Base-by-base conservation (phyloP, 37 sponge, comb jelly and placozoan genomes). In the Aplysina aerophoba region DNA sequence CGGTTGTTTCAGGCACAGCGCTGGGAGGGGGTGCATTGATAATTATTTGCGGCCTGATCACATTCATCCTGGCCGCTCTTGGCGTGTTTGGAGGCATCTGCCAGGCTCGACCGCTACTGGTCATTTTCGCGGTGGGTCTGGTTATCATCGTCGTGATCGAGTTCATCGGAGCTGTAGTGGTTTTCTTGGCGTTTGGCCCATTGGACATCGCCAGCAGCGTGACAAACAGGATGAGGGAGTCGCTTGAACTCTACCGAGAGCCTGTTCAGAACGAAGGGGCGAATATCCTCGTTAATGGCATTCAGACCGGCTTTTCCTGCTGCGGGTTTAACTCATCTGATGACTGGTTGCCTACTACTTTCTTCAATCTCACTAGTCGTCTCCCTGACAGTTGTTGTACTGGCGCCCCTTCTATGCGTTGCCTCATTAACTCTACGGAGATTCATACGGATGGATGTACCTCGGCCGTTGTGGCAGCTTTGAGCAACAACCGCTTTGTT, bases 91-190 rank as follows among this genome's bases (percentile, higher is more conserved):
- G 78, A 25, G 78, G 25, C 1, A 39, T 75, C 13, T 75, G 33
- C 54, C 78, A 75, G 40, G 38, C 37, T 3, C 13, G 78, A 36
- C 78, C 78, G n/a, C 25, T 75, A 3, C 38, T 75, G 50, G 50
- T 75, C 53, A 75, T 75, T 75, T 75, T 75, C 53, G 78, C 50
- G 25, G 37, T 75, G 16, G 21, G 41, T 75, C 53, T 75, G 24
- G 11, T 41, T 2, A 8, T 75, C 3, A 36, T 75, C 14, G 78
- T 75, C 11, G 22, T 75, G 44, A 22, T 75, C 0, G 78, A 75
- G 78, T 19, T 75, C 4, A 50, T 75, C 14, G 78, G 25, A 4
- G 78, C 78, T 25, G 22, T 40, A n/a, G 25, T 75, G 50, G 78
- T 2, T 0, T 50, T 75, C 53, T 3, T 44, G 50, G 50, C 50